Conservation (phyloP, 2,797 vertebrate species). For the Syngnathus rostellatus region DNA sequence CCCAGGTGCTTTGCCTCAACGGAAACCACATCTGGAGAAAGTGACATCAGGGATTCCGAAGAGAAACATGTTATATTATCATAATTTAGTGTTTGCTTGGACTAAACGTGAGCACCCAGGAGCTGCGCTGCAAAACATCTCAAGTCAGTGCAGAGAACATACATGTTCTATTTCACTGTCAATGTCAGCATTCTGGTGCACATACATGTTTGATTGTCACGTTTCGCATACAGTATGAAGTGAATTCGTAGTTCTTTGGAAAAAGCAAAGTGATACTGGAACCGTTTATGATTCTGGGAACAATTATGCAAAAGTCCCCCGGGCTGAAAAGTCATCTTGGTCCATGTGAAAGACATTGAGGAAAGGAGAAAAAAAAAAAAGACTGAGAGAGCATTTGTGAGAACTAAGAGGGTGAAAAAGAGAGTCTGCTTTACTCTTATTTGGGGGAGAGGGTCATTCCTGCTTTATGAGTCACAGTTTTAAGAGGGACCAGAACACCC, state of each 20-base stretch:
- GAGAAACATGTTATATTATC: constrained; percentile 26
- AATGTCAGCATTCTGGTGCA: neutral
- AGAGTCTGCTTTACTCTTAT: constrained; percentile 40
- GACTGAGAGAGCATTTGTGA: constrained; percentile 16
- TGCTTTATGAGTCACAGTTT: constrained; percentile 60
- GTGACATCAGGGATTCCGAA: constrained; percentile 20
- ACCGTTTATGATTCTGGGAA: constrained; percentile 41
- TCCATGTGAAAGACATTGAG: constrained; percentile 44
- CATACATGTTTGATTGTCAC: neutral
- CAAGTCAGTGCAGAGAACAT: neutral
- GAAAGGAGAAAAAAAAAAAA: constrained; percentile 14
- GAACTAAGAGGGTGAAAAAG: neutral
- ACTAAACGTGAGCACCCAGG: constrained; percentile 7
- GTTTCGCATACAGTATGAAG: neutral
- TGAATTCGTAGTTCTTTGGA: neutral
- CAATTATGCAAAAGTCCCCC: constrained; percentile 40
- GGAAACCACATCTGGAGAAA: constrained; percentile 59
- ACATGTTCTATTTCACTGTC: neutral
- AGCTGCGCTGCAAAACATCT: constrained; percentile 15
- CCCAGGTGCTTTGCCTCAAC: constrained; percentile 61
- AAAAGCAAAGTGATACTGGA: neutral
- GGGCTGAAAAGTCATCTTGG: constrained; percentile 34
- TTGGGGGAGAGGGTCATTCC: constrained; percentile 57
- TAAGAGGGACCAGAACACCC: constrained; percentile 55
- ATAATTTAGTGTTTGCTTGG: constrained; percentile 21